These are phyloP conservation scores for Brachionus manjavacas DNA, from an alignment of 1,140 invertebrate species.

Conservation along the genomic window DNA sequence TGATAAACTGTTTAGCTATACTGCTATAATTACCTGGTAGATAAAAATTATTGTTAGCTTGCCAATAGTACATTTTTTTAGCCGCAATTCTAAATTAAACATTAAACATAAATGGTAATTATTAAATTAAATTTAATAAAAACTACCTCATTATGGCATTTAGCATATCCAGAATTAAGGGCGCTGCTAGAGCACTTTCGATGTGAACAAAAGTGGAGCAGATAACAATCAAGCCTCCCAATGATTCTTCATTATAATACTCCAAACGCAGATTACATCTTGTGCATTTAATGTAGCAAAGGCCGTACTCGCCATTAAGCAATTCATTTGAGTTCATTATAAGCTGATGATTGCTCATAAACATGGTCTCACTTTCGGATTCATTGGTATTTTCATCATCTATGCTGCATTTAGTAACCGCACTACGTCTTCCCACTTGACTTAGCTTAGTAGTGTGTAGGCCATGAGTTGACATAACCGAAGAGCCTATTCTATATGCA, in stretches of 20 bases:
- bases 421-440: constrained; percentile 44
- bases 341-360: constrained; percentile 45
- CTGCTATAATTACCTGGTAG: constrained; percentile 62
- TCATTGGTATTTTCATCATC: constrained; percentile 44
- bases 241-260: constrained; percentile 92
- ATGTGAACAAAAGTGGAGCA: constrained; percentile 90
- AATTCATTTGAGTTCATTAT: constrained; percentile 40
- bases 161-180: constrained; percentile 83
- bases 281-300: constrained; percentile 50
- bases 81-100: constrained; percentile 43
- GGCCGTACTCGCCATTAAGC: constrained; percentile 44
- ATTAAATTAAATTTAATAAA: too few species aligned
- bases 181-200: constrained; percentile 84
- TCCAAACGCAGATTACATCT: constrained; percentile 69
- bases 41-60: constrained; percentile 44
- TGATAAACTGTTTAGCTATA: constrained; percentile 90
- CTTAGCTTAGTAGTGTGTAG: background rate
- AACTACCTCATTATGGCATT: constrained; percentile 72
- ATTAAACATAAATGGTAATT: too few species aligned
- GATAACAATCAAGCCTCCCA: constrained; percentile 83
- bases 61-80: constrained; percentile 42
- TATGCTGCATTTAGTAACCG: constrained; percentile 48
- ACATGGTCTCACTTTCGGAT: constrained; percentile 12
- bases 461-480: background rate
- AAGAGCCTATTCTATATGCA: background rate